Evolutionary conservation across 2,113 vertebrate genomes (phyloP).

Genomic region (Phylloscopus trochilus): DNA sequence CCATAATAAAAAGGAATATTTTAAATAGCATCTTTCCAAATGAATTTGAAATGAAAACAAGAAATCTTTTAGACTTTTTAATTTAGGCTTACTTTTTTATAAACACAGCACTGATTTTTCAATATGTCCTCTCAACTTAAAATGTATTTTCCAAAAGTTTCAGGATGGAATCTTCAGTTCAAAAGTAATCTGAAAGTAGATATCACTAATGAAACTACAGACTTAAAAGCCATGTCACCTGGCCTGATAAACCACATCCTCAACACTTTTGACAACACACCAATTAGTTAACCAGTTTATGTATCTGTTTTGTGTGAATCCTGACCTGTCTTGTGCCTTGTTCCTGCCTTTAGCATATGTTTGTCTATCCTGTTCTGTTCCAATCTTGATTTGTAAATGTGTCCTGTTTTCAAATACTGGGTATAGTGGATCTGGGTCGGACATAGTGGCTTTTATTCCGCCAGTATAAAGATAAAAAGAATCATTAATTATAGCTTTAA

Average conservation of each 20-base stretch:
- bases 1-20: background rate
- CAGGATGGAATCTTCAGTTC: background rate
- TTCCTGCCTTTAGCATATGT: background rate
- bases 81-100: background rate
- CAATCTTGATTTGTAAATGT: background rate
- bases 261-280: background rate
- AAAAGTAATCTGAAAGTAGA: background rate
- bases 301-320: background rate
- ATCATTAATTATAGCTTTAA: constrained; percentile 3
- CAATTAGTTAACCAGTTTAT: background rate
- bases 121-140: background rate
- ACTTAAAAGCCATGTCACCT: background rate
- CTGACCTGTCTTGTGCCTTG: background rate
- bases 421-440: background rate
- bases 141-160: background rate
- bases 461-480: background rate
- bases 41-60: background rate
- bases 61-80: background rate
- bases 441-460: background rate
- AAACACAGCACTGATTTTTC: background rate
- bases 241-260: background rate
- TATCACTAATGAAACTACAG: background rate
- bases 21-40: background rate
- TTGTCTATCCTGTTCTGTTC: background rate
- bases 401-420: background rate